Base-by-base conservation (phyloP, 2,113 vertebrate genomes). In the Corythornis madagascariensis region DNA sequence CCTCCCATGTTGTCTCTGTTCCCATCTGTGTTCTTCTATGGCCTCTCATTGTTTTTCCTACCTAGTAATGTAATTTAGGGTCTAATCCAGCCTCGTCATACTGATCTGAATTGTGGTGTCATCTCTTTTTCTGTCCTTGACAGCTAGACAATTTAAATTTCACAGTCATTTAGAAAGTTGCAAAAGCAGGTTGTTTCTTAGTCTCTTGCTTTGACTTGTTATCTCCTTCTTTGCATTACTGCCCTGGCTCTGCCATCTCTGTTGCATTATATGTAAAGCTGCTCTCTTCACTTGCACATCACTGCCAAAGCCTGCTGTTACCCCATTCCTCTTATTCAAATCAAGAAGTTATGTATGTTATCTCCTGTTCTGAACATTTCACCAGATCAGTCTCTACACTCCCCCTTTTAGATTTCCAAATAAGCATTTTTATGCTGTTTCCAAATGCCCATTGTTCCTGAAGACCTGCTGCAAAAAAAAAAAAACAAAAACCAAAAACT, bases 121-220 rank as follows among this genome's bases (percentile, higher is more conserved):
- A 7, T 88, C 31, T 50, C 83, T 59, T 83, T 64, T 87, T 76
- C 22, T 71, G 43, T 43, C 69, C 38, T 77, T 86, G 73, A 71
- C 65, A 63, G 43, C 16, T 63, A 22, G 47, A 43, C n/a, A 55
- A 2, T 28, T 85, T 60, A 2, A 1, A 29, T 83, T 81, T 86
- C 47, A 7, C 53, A 86, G 73, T 17, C 10, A 3, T 15, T 74
- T n/a, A 67, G 80, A 86, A 94, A 92, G 38, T 42, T 78, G 73
- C 65, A 56, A 60, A 60, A 63, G 43, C 73, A 16, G 9, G 12
- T 59, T 83, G 47, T 55, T 86, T 28, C 6, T 70, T 71, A 38
- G 43, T 64, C 57, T 88, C 42, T 52, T 59, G 48, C 59, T 91
- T 76, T 82, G 77, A 71, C 86, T 83, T 86, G 95, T 81, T 81